phyloP scores from a whole-genome alignment of 2,888 invertebrate genomes.

The Perdita meconis region DNA sequence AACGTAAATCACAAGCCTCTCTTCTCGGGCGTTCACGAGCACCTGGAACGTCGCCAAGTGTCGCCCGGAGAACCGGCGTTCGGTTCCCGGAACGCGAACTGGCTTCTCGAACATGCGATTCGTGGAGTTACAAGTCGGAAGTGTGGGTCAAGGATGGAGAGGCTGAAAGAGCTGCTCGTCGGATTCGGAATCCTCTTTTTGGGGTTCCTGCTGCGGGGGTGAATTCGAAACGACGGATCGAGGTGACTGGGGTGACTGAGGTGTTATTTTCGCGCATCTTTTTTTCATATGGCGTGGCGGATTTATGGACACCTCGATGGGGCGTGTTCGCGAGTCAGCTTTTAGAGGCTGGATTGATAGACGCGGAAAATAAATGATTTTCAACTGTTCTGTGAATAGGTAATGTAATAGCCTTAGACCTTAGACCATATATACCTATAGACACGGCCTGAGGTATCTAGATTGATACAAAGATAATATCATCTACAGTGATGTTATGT shows the following conservation, averaged over 20 bases:
- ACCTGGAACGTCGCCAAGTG: conserved; percentile 17
- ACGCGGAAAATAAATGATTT: not conserved
- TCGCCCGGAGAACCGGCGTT: no score
- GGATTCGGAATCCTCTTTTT: not conserved
- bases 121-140: conserved; percentile 17
- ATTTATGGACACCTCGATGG: conserved; percentile 6
- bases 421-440: no score
- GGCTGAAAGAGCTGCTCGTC: not conserved
- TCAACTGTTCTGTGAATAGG: no score
- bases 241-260: conserved; percentile 19
- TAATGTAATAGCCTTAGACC: no score
- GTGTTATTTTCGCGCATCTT: conserved; percentile 35
- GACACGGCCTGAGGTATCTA: no score
- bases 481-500: no score
- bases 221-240: conserved; percentile 48
- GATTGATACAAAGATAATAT: no score
- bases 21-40: not conserved
- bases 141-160: conserved; percentile 6
- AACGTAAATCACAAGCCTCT: conserved; percentile 53
- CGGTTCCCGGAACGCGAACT: not conserved
- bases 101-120: not conserved
- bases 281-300: conserved; percentile 41
- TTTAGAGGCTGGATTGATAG: not conserved
- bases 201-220: conserved; percentile 14
- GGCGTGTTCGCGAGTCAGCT: conserved; percentile 10